Evolutionary conservation across 1,140 invertebrate species (phyloP).

Genomic region (Drosophila arawakana): DNA sequence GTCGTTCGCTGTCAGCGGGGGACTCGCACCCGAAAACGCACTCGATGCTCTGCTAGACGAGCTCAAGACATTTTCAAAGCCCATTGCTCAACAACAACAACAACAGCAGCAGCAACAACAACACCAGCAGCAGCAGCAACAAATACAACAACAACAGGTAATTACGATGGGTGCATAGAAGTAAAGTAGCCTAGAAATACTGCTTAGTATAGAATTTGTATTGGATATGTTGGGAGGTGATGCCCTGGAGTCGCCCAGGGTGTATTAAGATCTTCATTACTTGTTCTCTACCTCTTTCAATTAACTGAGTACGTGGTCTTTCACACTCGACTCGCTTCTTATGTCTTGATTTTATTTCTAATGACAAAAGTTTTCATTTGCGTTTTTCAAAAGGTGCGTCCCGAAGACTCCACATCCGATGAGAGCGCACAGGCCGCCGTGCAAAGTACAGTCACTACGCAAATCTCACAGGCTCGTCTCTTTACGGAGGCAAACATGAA

Average conservation of each 20-base stretch:
- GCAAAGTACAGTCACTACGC: constrained; percentile 84
- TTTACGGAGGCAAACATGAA: constrained; percentile 73
- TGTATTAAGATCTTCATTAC: too few species aligned
- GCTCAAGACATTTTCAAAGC: constrained; percentile 93
- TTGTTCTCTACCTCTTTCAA: too few species aligned
- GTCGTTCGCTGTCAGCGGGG: constrained; percentile 88
- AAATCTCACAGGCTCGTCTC: constrained; percentile 83
- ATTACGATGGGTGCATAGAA: not conserved
- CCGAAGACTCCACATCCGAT: constrained; percentile 84
- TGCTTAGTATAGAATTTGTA: too few species aligned
- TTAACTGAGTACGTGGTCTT: too few species aligned
- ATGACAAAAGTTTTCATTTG: not conserved
- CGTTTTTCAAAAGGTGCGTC: constrained; percentile 55
- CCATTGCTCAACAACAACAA: constrained; percentile 83
- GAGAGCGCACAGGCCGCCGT: constrained; percentile 83
- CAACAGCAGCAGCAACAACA: constrained; percentile 64
- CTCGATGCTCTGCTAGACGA: constrained; percentile 98
- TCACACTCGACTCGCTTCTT: too few species aligned
- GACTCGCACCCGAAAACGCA: constrained; percentile 93
- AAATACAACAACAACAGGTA: constrained; percentile 59
- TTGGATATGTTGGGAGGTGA: too few species aligned
- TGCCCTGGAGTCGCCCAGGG: too few species aligned
- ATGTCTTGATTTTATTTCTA: too few species aligned
- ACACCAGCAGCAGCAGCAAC: constrained; percentile 51
- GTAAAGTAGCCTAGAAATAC: too few species aligned